Percentiles rank a stretch among this genome's conserved stretches.
Evolutionary conservation across 37 sponge, comb jelly and placozoan species (phyloP).

Genomic region (Lycopodina hypogea): DNA sequence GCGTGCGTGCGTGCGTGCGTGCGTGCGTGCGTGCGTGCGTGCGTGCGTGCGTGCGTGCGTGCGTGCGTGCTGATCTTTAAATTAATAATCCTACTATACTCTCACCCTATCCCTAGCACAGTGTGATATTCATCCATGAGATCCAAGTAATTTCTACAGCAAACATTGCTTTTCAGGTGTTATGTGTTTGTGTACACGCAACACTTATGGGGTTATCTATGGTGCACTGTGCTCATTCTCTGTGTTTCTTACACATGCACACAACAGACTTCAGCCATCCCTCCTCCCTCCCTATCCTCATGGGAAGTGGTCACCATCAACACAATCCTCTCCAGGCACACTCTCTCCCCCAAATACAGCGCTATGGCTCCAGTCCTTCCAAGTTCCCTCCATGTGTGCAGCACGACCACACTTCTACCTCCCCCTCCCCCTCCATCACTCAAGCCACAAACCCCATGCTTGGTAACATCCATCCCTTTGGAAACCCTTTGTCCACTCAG

Average conservation of each 20-base stretch:
- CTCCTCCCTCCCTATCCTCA: not conserved
- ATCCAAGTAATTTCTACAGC: too few relatives aligned
- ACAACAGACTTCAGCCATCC: slow-evolving; percentile 2
- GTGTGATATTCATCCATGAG: too few relatives aligned
- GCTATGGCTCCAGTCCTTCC: slow-evolving; percentile 1
- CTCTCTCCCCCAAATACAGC: not conserved
- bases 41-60: not conserved
- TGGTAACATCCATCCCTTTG: slow-evolving; percentile 5
- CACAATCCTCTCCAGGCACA: not conserved
- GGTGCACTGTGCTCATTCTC: too few relatives aligned
- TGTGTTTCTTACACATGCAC: too few relatives aligned
- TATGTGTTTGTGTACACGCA: too few relatives aligned
- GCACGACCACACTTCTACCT: not conserved
- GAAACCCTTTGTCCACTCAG: slow-evolving; percentile 34
- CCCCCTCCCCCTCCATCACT: not conserved
- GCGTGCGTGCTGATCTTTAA: not conserved
- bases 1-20: not conserved
- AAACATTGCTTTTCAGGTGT: too few relatives aligned
- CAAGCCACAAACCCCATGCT: slow-evolving; percentile 23
- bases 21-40: not conserved
- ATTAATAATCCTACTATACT: too few relatives aligned
- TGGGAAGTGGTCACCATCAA: not conserved
- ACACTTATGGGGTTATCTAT: too few relatives aligned
- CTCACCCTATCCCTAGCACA: too few relatives aligned
- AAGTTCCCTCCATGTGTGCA: not conserved